Evolutionary conservation across 2,888 invertebrate species (phyloP).

Genomic region (Pycnomerus fuliginosus): DNA sequence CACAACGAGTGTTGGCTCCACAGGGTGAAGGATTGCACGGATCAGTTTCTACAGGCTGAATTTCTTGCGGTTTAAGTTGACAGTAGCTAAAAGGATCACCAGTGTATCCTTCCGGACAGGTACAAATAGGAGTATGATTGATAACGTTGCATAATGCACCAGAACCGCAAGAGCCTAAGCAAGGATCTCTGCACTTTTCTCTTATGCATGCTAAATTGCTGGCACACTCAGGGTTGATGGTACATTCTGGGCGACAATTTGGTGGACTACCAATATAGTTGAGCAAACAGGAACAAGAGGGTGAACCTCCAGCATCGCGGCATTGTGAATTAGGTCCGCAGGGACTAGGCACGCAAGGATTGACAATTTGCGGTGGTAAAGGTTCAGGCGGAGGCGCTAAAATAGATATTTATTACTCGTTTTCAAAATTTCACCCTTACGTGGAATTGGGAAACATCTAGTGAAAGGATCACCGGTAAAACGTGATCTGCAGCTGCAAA

Average conservation of each 20-base stretch:
- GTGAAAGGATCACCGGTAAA: slow-evolving; percentile 80
- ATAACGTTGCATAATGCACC: slow-evolving; percentile 74
- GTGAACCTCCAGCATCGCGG: slow-evolving; percentile 58
- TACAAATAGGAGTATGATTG: slow-evolving; percentile 74
- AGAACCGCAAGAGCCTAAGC: slow-evolving; percentile 75
- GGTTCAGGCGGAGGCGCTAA: slow-evolving; percentile 28
- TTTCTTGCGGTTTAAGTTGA: slow-evolving; percentile 24
- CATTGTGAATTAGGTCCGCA: slow-evolving; percentile 64
- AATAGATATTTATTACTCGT: slow-evolving; percentile 11
- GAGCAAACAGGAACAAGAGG: slow-evolving; percentile 64
- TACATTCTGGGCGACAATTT: slow-evolving; percentile 66
- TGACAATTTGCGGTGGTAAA: slow-evolving; percentile 49
- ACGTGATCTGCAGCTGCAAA: slow-evolving; percentile 73
- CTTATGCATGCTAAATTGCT: slow-evolving; percentile 73
- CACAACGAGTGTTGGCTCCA: slow-evolving; percentile 64
- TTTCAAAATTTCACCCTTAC: slow-evolving; percentile 8
- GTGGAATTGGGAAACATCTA: slow-evolving; percentile 62
- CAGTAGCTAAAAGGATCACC: slow-evolving; percentile 62
- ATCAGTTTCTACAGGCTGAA: slow-evolving; percentile 44
- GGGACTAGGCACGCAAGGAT: slow-evolving; percentile 76
- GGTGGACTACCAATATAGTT: slow-evolving; percentile 70
- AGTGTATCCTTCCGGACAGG: slow-evolving; percentile 58
- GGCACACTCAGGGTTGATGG: slow-evolving; percentile 71
- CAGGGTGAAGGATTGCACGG: slow-evolving; percentile 77
- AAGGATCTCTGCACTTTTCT: slow-evolving; percentile 76